Evolutionary conservation across 2,888 invertebrate genomes (phyloP).

Genomic region (Pheosia gnoma): DNA sequence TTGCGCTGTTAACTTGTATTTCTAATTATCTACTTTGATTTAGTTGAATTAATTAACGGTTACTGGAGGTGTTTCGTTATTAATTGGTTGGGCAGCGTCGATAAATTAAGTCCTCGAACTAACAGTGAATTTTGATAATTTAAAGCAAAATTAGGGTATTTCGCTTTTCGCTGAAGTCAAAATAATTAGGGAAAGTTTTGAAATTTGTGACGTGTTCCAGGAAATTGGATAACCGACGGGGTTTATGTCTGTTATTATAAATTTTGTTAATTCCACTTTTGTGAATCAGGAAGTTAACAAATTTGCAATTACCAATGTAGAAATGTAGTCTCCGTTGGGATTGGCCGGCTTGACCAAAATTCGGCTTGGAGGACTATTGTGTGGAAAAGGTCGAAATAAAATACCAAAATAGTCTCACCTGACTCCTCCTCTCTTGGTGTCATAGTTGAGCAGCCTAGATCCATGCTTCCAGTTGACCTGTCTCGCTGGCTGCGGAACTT

Average conservation of each 20-base stretch:
- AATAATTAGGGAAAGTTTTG: not conserved
- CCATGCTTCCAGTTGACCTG: slow-evolving; percentile 93
- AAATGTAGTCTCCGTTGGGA: too few relatives aligned
- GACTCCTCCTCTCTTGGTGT: slow-evolving; percentile 91
- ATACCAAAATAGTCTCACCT: slow-evolving; percentile 80
- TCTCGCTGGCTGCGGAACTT: slow-evolving; percentile 89
- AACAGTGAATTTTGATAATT: slow-evolving; percentile 1
- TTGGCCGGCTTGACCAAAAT: too few relatives aligned
- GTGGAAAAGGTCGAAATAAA: too few relatives aligned
- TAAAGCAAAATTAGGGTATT: not conserved
- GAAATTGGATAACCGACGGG: not conserved
- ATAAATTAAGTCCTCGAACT: slow-evolving; percentile 6
- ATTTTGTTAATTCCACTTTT: too few relatives aligned
- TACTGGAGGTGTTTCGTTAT: slow-evolving; percentile 3
- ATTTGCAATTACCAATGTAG: too few relatives aligned
- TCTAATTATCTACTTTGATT: slow-evolving; percentile 3
- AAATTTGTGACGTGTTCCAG: not conserved
- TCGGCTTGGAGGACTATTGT: too few relatives aligned
- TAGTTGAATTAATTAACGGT: slow-evolving; percentile 1
- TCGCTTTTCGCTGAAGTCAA: not conserved
- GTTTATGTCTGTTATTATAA: too few relatives aligned
- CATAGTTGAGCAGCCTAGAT: slow-evolving; percentile 89
- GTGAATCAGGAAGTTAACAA: too few relatives aligned
- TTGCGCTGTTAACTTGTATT: not conserved
- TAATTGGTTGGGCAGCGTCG: slow-evolving; percentile 6